Conservation (phyloP, 1,140 invertebrate species). For the Monomorium pharaonis region DNA sequence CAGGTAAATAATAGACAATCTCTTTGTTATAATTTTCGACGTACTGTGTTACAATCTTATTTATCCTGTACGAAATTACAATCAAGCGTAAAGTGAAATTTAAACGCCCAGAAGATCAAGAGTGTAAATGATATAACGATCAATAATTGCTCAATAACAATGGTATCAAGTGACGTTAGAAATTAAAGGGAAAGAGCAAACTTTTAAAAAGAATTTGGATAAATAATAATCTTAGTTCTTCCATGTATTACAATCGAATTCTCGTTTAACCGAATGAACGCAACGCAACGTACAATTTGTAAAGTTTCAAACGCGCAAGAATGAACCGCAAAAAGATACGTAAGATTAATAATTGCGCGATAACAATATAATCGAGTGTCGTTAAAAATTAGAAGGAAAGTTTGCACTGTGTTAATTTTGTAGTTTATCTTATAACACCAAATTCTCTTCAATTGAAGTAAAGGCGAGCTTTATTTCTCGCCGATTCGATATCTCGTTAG, state of each 20-base stretch:
- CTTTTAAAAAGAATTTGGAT: not conserved
- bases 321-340: not conserved
- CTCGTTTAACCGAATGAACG: not conserved
- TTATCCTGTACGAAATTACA: not conserved
- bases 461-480: not conserved
- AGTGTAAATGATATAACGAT: not conserved
- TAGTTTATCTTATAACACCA: not conserved
- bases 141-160: not conserved
- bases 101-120: not conserved
- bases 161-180: not conserved
- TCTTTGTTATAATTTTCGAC: not conserved
- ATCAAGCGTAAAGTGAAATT: not conserved
- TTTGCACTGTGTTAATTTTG: not conserved
- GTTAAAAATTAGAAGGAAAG: not conserved
- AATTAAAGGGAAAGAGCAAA: not conserved
- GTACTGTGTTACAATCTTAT: not conserved
- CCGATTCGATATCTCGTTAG: not conserved
- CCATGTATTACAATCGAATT: slow-evolving; percentile 1
- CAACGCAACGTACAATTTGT: not conserved
- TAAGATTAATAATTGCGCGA: not conserved
- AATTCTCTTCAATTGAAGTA: not conserved
- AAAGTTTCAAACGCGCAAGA: not conserved
- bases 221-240: not conserved
- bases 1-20: no score
- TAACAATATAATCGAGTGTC: not conserved